phyloP scores from a whole-genome alignment of 2,113 vertebrate genomes.

The Acanthisitta chloris region DNA sequence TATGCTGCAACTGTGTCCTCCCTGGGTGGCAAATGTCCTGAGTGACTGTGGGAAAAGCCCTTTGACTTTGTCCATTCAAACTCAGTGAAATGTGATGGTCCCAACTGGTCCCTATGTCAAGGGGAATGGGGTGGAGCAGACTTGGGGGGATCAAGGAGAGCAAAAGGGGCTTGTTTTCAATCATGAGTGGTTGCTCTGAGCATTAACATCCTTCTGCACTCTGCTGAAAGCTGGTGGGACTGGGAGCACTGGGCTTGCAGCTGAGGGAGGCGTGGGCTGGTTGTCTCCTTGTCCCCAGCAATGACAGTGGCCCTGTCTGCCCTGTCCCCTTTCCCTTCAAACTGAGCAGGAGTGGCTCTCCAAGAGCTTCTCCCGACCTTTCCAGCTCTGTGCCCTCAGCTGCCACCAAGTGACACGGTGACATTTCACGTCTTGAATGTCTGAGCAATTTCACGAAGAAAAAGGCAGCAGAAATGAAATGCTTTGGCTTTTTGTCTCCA shows the following conservation, averaged over 20 bases:
- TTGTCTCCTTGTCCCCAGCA: background rate
- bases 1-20: rapidly evolving
- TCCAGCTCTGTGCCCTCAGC: background rate
- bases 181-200: background rate
- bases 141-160: background rate
- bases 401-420: background rate
- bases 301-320: background rate
- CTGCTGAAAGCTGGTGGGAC: background rate
- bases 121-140: background rate
- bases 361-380: background rate
- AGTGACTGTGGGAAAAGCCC: background rate
- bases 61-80: background rate
- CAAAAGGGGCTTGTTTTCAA: background rate
- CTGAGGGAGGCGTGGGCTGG: background rate
- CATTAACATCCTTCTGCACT: background rate
- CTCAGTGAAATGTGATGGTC: background rate
- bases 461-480: background rate
- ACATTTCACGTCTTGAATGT: conserved; percentile 25
- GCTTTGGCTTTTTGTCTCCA: background rate
- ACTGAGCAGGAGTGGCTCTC: background rate
- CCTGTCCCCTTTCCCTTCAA: background rate
- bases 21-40: background rate
- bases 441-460: background rate
- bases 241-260: background rate
- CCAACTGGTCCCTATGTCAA: background rate